Base-by-base conservation (phyloP, 2,113 vertebrate species). In the Vidua macroura region DNA sequence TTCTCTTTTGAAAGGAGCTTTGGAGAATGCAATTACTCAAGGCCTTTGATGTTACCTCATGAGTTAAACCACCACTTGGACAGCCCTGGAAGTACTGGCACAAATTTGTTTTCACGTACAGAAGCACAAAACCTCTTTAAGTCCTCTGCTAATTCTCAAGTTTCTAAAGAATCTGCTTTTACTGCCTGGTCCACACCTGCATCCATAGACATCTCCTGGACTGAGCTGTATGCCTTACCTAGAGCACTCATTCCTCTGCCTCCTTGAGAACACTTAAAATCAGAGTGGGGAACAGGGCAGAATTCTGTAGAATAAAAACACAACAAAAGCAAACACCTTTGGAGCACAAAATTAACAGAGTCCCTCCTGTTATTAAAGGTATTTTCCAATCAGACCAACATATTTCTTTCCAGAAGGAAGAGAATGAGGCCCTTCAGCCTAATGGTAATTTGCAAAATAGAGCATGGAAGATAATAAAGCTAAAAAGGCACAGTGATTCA, bases 171-270 rank as follows among this genome's bases (percentile, higher is more conserved):
- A 78, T 13, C 17, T 63, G 22, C 16, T 46, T 35, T 11, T 5
- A 48, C 48, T 60, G 27, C 15, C 44, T 75, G 15, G 17, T 68
- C 19, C 59, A 64, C 23, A 41, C 1, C 11, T 39, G 35, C 33
- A 62, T 44, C 25, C 63, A 62, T 0, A 58, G 37, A 33, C 2
- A 6, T 44, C 41, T 67, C 56, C 60, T 33, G 30, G 33, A 76
- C 7, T 27, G 60, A 48, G 35, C 30, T 7, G 0, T 9, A 15
- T 11, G 12, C 23, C 28, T 56, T 30, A 33, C 31, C 24, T 53
- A 21, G 1, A 67, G 13, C 0, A 0, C 13, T 72, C 33, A 17
- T 41, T 58, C 25, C 35, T 16, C 44, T 37, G 13, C 35, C 22
- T 68, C 25, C 51, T 1, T 0, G 1, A 68, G 27, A 83, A 46